Conservation (phyloP, 2,797 vertebrate genomes). For the Alosa sapidissima region DNA sequence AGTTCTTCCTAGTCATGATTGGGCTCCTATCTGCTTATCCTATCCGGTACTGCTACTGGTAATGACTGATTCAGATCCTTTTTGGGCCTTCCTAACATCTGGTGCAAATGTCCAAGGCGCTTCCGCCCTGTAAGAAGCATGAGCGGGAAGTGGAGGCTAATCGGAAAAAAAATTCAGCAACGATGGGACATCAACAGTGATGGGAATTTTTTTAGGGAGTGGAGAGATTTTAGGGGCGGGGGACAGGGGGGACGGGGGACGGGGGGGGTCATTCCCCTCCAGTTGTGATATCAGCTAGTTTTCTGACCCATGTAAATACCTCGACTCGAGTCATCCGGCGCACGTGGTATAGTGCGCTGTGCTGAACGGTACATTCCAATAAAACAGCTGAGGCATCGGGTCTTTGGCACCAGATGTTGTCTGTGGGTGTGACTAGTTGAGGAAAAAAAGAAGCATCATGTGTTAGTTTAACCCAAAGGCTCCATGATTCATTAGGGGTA, state of each 20-base stretch:
- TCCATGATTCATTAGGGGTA: neutral
- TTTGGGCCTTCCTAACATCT: slow-evolving; percentile 68
- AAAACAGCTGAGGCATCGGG: neutral
- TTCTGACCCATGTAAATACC: slow-evolving; percentile 76
- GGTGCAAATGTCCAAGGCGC: slow-evolving; percentile 75
- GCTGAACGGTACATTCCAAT: neutral
- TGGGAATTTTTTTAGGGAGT: slow-evolving; percentile 55
- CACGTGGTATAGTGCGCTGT: neutral
- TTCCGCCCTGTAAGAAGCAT: slow-evolving; percentile 70
- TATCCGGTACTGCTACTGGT: slow-evolving; percentile 20
- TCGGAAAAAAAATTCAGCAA: slow-evolving; percentile 68
- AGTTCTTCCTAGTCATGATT: slow-evolving; percentile 18
- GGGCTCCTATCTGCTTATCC: slow-evolving; percentile 43
- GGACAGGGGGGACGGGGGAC: neutral
- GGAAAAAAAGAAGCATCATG: neutral
- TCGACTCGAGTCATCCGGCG: slow-evolving; percentile 62
- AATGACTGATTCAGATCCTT: slow-evolving; percentile 42
- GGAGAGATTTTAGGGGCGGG: too few species aligned
- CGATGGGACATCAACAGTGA: slow-evolving; percentile 63
- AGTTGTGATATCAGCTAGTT: slow-evolving; percentile 75
- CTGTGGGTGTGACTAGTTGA: neutral
- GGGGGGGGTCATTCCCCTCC: slow-evolving; percentile 64
- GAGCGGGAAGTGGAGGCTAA: slow-evolving; percentile 74
- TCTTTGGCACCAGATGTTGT: neutral
- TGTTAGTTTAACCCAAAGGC: neutral